phyloP scores from a whole-genome alignment of 2,797 vertebrate genomes.

The Okamejei kenojei region DNA sequence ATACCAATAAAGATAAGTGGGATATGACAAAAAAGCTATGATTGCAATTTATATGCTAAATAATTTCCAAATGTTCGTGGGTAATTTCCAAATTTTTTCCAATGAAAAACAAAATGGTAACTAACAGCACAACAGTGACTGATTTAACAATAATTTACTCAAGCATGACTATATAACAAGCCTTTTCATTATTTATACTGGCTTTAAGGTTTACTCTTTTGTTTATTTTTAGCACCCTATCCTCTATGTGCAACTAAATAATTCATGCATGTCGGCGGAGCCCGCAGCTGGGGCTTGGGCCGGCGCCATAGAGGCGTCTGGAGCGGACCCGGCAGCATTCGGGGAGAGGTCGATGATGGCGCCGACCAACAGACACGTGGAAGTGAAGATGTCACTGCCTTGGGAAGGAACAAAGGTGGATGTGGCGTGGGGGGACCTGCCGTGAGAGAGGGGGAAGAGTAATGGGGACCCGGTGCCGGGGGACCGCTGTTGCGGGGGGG shows the following conservation, averaged over 20 bases:
- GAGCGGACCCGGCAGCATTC: too few relatives aligned
- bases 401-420: too few relatives aligned
- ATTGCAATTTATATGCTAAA: background rate
- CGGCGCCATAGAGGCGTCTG: too few relatives aligned
- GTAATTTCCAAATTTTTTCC: background rate
- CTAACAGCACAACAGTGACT: background rate
- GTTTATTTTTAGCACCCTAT: background rate
- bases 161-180: background rate
- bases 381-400: too few relatives aligned
- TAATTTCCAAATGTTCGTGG: background rate
- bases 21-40: background rate
- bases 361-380: too few relatives aligned
- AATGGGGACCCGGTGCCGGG: too few relatives aligned
- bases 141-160: background rate
- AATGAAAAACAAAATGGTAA: background rate
- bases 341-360: too few relatives aligned
- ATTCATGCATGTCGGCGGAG: background rate
- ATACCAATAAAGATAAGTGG: background rate
- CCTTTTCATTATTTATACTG: slow-evolving; percentile 16
- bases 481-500: too few relatives aligned
- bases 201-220: background rate
- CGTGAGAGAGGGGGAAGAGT: too few relatives aligned
- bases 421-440: too few relatives aligned
- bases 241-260: background rate
- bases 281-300: too few relatives aligned